Base-by-base conservation (phyloP, 2,888 invertebrate genomes). In the Caenorhabditis sp. region DNA sequence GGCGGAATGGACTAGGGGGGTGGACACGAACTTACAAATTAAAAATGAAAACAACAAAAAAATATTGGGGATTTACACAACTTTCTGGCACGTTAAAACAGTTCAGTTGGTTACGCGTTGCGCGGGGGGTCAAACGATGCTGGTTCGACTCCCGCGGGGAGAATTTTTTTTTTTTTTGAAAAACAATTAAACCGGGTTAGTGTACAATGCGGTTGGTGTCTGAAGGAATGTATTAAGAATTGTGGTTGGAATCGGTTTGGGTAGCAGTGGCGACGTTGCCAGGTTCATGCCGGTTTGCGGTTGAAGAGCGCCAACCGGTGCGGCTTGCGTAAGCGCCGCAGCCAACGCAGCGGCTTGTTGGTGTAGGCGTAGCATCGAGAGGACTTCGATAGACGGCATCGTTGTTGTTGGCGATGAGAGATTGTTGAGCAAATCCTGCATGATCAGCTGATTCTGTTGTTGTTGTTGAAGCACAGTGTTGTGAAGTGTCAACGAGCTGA, bases 401-500 rank as follows among this genome's bases (percentile, higher is more conserved):
- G 17, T 58, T 19, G 36, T 1, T 26, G 49, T 21, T 3, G 23
- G 23, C 24, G 60, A 27, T n/a, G n/a, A n/a, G 5, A 63, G 19
- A 24, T 59, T 67, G 50, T 23, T 24, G n/a, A 67, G 43, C 1
- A 73, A 36, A 1, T 62, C 43, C n/a, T 70, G 66, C 43, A 61
- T 55, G 58, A 65, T 57, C 31, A 62, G 62, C 21, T 53, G 57
- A 55, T 69, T 66, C 17, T 66, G 61, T 24, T 75, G 75, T 50
- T 68, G 67, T n/a, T 73, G 74, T n/a, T 31, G 55, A 19, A 75
- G 58, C 1, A 75, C 64, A 1, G 69, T 64, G 58, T 67, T 64
- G 53, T 75, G 75, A 24, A 75, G 58, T 43, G 69, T 70, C 58
- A 75, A 43, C 17, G 75, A 75, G 62, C 61, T 64, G 53, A 75